phyloP scores from a whole-genome alignment of 2,888 invertebrate species.

The Stegana nigrithorax region DNA sequence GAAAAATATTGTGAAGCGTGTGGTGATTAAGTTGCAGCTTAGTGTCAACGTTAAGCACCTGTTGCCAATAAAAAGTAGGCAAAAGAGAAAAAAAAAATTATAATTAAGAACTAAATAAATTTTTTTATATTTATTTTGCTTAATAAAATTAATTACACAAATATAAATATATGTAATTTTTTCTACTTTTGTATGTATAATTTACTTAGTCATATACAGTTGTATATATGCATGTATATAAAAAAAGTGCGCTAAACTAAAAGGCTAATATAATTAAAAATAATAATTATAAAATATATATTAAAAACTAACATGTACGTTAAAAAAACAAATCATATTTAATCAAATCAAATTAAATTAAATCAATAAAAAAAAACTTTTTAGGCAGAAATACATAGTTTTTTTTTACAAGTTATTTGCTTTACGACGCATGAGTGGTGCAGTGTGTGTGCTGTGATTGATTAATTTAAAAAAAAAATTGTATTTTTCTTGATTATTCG shows the following conservation, averaged over 20 bases:
- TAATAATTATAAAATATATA: not conserved
- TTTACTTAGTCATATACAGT: slow-evolving; percentile 12
- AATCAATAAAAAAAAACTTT: slow-evolving; percentile 25
- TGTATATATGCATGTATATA: slow-evolving; percentile 5
- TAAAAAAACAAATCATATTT: slow-evolving; percentile 5
- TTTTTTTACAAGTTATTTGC: too few relatives aligned
- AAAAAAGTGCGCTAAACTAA: not conserved
- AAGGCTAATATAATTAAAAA: slow-evolving; percentile 1
- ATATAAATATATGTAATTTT: slow-evolving; percentile 9
- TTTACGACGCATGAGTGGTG: too few relatives aligned
- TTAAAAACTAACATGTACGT: slow-evolving; percentile 22
- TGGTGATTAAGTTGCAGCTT: too few relatives aligned
- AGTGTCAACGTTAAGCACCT: too few relatives aligned
- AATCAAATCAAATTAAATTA: slow-evolving; percentile 13
- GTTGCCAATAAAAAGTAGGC: too few relatives aligned
- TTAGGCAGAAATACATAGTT: slow-evolving; percentile 27
- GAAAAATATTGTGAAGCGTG: too few relatives aligned
- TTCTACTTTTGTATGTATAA: slow-evolving; percentile 13
- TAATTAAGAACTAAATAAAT: slow-evolving; percentile 25
- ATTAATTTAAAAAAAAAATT: too few relatives aligned
- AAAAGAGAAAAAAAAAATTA: slow-evolving; percentile 39
- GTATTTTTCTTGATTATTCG: too few relatives aligned
- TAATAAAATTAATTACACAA: slow-evolving; percentile 26
- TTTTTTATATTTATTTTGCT: not conserved
- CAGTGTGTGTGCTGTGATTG: too few relatives aligned